These are phyloP conservation scores for Smittia sp. DNA, from an alignment of 2,888 invertebrate genomes.

Conservation along the genomic window DNA sequence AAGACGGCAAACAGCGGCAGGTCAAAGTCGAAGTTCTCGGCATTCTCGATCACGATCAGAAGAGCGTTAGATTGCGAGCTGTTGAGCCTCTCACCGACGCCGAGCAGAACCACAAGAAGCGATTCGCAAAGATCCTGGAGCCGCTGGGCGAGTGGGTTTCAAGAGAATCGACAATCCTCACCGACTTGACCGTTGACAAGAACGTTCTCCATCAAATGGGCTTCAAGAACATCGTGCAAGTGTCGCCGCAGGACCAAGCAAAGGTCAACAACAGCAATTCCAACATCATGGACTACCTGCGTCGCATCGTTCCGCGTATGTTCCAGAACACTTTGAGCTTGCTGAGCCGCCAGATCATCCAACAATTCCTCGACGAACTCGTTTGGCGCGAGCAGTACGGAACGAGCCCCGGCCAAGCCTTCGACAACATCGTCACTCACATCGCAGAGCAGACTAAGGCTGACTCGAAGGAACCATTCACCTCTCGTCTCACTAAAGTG, in stretches of 20 bases:
- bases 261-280: constrained; percentile 63
- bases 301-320: constrained; percentile 84
- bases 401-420: constrained; percentile 70
- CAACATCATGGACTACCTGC: constrained; percentile 82
- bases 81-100: constrained; percentile 78
- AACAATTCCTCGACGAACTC: constrained; percentile 85
- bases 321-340: constrained; percentile 83
- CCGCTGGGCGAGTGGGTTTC: constrained; percentile 77
- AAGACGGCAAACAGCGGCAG: constrained; percentile 70
- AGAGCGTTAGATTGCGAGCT: constrained; percentile 72
- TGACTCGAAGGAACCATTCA: constrained; percentile 63
- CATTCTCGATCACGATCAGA: constrained; percentile 71
- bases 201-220: constrained; percentile 74
- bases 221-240: constrained; percentile 72
- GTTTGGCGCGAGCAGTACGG: constrained; percentile 88
- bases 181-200: constrained; percentile 82
- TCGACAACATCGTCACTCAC: constrained; percentile 76
- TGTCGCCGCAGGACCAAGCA: constrained; percentile 51
- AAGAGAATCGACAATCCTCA: constrained; percentile 71
- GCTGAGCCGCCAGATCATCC: constrained; percentile 79
- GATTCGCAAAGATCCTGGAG: constrained; percentile 79
- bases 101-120: constrained; percentile 74
- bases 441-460: constrained; percentile 74
- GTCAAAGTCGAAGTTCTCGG: constrained; percentile 87
- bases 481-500: constrained; percentile 65